These are phyloP conservation scores for Rhodinocichla rosea DNA, from an alignment of 2,113 vertebrate genomes.

Conservation along the genomic window DNA sequence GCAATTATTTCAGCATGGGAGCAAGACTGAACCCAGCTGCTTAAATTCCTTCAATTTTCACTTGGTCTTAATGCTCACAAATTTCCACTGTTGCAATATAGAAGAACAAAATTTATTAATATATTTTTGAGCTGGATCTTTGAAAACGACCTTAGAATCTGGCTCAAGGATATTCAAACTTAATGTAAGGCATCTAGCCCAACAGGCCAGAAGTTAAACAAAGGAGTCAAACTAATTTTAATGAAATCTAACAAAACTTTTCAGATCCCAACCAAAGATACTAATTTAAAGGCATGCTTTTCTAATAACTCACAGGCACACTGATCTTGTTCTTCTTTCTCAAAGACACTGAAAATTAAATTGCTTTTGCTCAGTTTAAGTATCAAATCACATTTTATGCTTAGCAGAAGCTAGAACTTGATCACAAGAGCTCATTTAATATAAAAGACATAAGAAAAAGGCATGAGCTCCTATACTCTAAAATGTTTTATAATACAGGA, in stretches of 20 bases:
- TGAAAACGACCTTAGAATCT: conserved; percentile 7
- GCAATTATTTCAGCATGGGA: conserved; percentile 28
- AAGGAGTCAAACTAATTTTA: background rate
- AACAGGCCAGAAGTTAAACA: background rate
- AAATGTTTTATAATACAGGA: background rate
- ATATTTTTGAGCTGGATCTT: background rate
- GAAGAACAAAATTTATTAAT: background rate
- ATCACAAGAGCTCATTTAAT: conserved; percentile 9
- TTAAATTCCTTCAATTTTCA: conserved; percentile 29
- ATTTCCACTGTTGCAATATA: background rate
- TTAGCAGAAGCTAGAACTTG: conserved; percentile 10
- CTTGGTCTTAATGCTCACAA: background rate
- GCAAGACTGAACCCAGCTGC: background rate
- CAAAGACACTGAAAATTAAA: conserved; percentile 16
- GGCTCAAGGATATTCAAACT: background rate
- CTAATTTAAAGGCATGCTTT: background rate
- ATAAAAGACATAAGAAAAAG: background rate
- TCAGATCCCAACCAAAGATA: conserved; percentile 7
- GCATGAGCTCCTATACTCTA: background rate
- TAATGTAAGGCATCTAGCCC: background rate
- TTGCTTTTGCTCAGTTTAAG: background rate
- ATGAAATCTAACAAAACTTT: conserved; percentile 8
- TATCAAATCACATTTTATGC: background rate
- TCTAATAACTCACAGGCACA: background rate
- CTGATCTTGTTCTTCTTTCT: background rate